Percentiles rank a stretch among this genome's conserved stretches.
These are phyloP conservation scores for Torymus auratus DNA, from an alignment of 2,888 invertebrate species.

Conservation along the genomic window DNA sequence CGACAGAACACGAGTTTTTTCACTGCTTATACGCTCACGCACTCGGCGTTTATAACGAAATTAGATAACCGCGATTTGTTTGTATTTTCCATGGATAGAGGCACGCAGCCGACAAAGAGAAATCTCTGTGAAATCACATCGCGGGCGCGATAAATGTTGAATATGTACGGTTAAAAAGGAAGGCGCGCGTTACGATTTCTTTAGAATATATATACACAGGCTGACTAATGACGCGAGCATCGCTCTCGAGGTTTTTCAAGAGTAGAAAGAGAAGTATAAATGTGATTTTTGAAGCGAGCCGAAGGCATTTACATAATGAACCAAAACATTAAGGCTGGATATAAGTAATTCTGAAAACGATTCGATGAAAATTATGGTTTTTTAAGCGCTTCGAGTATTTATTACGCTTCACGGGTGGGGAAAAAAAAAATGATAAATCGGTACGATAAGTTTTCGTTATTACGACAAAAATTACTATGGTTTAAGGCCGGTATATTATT, in stretches of 20 bases:
- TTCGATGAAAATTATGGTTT: not conserved
- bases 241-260: not conserved
- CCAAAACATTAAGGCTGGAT: not conserved
- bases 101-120: too few species aligned
- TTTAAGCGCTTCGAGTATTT: not conserved
- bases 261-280: too few species aligned
- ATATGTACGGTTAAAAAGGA: too few species aligned
- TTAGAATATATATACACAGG: not conserved
- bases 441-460: too few species aligned
- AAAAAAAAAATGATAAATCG: too few species aligned
- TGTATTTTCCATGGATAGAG: slow-evolving; percentile 39
- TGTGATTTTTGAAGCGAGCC: not conserved
- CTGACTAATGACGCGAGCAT: not conserved
- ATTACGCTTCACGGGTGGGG: too few species aligned
- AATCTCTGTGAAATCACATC: too few species aligned
- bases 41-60: slow-evolving; percentile 35
- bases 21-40: not conserved
- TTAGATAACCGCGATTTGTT: slow-evolving; percentile 45
- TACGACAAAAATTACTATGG: too few species aligned
- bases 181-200: not conserved
- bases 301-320: not conserved
- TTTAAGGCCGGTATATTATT: too few species aligned
- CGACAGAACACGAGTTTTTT: slow-evolving; percentile 35
- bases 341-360: not conserved
- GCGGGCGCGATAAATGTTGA: too few species aligned